These are phyloP conservation scores for Cantharis rufa DNA, from an alignment of 2,888 invertebrate species.

Conservation along the genomic window DNA sequence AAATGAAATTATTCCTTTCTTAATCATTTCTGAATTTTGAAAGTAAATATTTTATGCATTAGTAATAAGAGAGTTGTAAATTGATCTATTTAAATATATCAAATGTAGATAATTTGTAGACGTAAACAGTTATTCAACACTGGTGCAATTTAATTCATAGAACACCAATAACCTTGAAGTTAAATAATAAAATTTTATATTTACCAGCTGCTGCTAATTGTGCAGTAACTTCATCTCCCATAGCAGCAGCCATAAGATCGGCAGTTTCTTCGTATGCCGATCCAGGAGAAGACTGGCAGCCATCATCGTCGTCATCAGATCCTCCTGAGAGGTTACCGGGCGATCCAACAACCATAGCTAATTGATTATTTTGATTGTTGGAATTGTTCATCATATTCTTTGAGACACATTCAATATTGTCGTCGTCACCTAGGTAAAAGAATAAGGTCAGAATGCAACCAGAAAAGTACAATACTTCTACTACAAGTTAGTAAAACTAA, in stretches of 20 bases:
- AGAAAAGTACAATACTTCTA: not conserved
- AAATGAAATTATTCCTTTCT: no score
- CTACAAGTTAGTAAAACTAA: not conserved
- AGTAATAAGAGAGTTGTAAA: no score
- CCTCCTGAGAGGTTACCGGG: conserved; percentile 56
- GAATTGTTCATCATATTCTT: conserved; percentile 55
- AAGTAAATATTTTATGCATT: no score
- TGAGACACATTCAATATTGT: conserved; percentile 40
- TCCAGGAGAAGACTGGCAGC: conserved; percentile 78
- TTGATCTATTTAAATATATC: no score
- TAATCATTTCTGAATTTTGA: no score
- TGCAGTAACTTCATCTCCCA: conserved; percentile 94
- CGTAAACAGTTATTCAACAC: no score
- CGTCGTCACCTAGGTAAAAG: conserved; percentile 33
- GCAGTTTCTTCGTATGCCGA: conserved; percentile 79
- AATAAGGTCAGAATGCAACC: not conserved
- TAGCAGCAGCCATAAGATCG: conserved; percentile 82
- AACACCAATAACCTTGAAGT: not conserved
- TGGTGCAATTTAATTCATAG: no score
- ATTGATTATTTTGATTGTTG: conserved; percentile 58
- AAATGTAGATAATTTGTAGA: no score
- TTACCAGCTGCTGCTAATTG: conserved; percentile 94
- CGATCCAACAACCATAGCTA: conserved; percentile 67
- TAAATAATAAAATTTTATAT: conserved; percentile 35
- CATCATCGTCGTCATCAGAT: conserved; percentile 80